Percentiles rank a stretch among this genome's conserved stretches.
Conservation (phyloP, 2,888 invertebrate species). For the Heliothis peltigera region DNA sequence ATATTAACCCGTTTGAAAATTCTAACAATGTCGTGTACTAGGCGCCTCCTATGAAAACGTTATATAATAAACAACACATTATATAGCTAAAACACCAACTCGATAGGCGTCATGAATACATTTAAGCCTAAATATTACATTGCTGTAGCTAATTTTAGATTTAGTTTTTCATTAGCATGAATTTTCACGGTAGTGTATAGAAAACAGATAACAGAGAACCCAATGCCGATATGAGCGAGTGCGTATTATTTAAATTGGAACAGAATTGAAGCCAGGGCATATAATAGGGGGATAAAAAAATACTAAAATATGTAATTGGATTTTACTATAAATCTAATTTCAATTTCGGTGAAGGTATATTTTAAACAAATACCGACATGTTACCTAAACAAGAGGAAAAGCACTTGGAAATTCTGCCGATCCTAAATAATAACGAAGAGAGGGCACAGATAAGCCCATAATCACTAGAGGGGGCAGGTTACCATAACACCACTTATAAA, state of each 20-base stretch:
- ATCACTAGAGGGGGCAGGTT: conserved; percentile 66
- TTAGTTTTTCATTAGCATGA: not conserved
- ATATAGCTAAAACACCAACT: conserved; percentile 22
- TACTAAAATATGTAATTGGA: conserved; percentile 28
- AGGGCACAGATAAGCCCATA: conserved; percentile 64
- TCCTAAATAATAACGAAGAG: conserved; percentile 66
- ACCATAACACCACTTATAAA: conserved; percentile 69
- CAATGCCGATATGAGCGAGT: not conserved
- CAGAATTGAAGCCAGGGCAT: too few species aligned
- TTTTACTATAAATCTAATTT: conserved; percentile 27
- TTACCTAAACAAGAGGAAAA: conserved; percentile 44
- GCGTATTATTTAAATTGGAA: too few species aligned
- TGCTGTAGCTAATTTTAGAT: conserved; percentile 30
- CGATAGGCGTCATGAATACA: conserved; percentile 56
- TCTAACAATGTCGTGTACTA: conserved; percentile 82
- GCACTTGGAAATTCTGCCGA: conserved; percentile 23
- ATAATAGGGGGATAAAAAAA: too few species aligned
- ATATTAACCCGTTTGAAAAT: conserved; percentile 86
- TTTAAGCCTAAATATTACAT: conserved; percentile 55
- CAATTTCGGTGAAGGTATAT: conserved; percentile 28
- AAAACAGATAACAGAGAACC: conserved; percentile 1
- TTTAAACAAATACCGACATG: conserved; percentile 29
- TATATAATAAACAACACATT: conserved; percentile 50
- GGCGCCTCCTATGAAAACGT: conserved; percentile 75
- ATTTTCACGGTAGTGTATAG: not conserved